Percentiles rank a stretch among this genome's conserved stretches.
phyloP scores from a whole-genome alignment of 2,113 vertebrate genomes.

The Falcunculus frontatus region DNA sequence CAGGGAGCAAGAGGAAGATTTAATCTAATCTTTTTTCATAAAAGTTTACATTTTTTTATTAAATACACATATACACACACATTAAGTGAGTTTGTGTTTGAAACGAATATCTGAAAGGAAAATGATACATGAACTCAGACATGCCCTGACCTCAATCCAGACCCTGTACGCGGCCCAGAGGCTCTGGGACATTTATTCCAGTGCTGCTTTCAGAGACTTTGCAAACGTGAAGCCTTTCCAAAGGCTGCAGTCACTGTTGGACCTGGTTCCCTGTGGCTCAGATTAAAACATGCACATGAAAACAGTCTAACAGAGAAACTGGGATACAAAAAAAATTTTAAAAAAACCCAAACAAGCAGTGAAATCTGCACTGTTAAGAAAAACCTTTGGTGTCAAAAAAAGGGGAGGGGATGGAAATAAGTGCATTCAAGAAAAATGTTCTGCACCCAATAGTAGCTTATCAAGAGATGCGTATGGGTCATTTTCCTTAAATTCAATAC shows the following conservation, averaged over 20 bases:
- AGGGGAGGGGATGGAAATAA: accelerated
- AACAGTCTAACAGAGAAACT: not conserved
- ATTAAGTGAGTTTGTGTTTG: not conserved
- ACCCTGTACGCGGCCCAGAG: not conserved
- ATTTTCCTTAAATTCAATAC: not conserved
- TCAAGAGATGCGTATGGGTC: not conserved
- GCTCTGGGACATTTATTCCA: not conserved
- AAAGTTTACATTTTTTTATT: not conserved
- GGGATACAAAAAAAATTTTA: not conserved
- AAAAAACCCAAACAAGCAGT: not conserved
- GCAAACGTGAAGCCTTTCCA: not conserved
- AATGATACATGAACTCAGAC: accelerated
- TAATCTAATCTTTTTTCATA: not conserved
- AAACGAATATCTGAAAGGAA: not conserved
- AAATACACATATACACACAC: not conserved
- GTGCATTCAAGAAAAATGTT: not conserved
- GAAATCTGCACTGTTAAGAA: not conserved
- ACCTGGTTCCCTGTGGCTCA: not conserved
- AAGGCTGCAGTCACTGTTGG: not conserved
- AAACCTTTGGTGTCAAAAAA: not conserved
- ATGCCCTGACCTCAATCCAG: not conserved
- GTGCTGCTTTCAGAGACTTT: not conserved
- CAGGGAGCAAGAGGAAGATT: not conserved
- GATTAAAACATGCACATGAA: not conserved
- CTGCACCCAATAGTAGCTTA: not conserved